Percentiles rank a stretch among this genome's conserved stretches.
phyloP scores from a whole-genome alignment of 2,113 vertebrate genomes.

The Crotophaga sulcirostris region DNA sequence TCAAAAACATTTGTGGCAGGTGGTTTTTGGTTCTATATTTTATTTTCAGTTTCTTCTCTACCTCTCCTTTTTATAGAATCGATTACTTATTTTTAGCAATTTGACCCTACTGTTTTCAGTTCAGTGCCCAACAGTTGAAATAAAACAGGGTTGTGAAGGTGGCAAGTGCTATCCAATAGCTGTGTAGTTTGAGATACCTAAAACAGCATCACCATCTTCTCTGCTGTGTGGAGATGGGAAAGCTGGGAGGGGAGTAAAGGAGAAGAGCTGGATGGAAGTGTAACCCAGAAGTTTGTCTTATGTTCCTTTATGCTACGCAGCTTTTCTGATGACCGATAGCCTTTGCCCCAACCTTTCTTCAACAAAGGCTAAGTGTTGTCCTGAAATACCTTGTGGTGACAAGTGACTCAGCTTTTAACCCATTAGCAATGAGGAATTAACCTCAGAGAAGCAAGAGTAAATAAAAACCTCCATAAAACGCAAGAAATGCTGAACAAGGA shows the following conservation, averaged over 20 bases:
- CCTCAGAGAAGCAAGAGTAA: background rate
- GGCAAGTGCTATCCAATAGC: background rate
- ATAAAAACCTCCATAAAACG: background rate
- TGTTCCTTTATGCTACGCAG: background rate
- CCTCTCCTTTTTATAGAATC: background rate
- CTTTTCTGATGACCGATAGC: background rate
- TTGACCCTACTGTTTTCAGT: background rate
- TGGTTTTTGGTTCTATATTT: background rate
- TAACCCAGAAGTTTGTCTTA: background rate
- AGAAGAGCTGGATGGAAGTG: background rate
- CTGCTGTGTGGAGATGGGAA: background rate
- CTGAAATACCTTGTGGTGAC: rapidly evolving
- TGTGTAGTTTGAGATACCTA: no score
- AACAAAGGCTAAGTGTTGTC: background rate
- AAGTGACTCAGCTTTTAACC: background rate
- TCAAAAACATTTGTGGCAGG: background rate
- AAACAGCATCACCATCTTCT: background rate
- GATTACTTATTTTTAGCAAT: background rate
- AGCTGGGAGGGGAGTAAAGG: background rate
- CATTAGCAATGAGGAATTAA: background rate
- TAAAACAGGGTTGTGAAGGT: background rate
- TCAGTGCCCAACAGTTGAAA: background rate
- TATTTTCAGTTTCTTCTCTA: background rate
- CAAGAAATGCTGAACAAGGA: background rate
- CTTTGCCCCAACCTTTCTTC: background rate